Percentiles rank a stretch among this genome's conserved stretches.
phyloP scores from a whole-genome alignment of 2,888 invertebrate genomes.

The Gymnoscelis rufifasciata region DNA sequence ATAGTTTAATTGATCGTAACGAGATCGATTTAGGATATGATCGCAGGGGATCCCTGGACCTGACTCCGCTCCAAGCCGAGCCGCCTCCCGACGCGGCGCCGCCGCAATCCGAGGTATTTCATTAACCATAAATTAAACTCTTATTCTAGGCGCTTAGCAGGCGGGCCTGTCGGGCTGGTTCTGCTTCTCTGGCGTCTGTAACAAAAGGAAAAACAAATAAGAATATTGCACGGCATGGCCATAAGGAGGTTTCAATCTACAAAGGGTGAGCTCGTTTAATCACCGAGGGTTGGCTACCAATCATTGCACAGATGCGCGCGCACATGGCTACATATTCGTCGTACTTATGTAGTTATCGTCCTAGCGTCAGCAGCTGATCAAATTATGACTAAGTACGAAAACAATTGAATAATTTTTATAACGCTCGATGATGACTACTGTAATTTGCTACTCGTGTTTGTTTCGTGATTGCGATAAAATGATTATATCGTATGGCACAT shows the following conservation, averaged over 20 bases:
- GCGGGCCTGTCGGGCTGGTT: conserved; percentile 80
- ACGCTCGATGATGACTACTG: conserved; percentile 38
- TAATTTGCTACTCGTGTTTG: conserved; percentile 42
- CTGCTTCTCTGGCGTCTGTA: conserved; percentile 82
- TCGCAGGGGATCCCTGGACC: conserved; percentile 68
- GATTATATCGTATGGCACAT: conserved; percentile 62
- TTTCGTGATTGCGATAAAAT: conserved; percentile 61
- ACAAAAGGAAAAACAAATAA: conserved; percentile 62
- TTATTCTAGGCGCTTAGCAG: conserved; percentile 62
- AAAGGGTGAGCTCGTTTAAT: conserved; percentile 47
- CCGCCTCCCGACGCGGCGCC: conserved; percentile 33
- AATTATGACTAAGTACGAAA: conserved; percentile 23
- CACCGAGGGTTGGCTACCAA: conserved; percentile 47
- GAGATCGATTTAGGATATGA: conserved; percentile 77
- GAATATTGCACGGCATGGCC: conserved; percentile 25
- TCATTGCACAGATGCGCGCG: conserved; percentile 65
- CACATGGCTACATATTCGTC: conserved; percentile 45
- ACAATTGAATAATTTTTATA: conserved; percentile 19
- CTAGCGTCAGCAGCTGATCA: conserved; percentile 24
- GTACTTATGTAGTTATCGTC: conserved; percentile 30
- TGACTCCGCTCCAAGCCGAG: conserved; percentile 32
- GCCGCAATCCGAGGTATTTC: conserved; percentile 58
- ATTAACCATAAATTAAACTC: conserved; percentile 67
- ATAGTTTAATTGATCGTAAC: conserved; percentile 74
- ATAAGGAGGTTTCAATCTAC: conserved; percentile 17